Evolutionary conservation across 2,888 invertebrate genomes (phyloP), one percentile per base, ranked within the genome.

Genomic region (Saturnia japonica): DNA sequence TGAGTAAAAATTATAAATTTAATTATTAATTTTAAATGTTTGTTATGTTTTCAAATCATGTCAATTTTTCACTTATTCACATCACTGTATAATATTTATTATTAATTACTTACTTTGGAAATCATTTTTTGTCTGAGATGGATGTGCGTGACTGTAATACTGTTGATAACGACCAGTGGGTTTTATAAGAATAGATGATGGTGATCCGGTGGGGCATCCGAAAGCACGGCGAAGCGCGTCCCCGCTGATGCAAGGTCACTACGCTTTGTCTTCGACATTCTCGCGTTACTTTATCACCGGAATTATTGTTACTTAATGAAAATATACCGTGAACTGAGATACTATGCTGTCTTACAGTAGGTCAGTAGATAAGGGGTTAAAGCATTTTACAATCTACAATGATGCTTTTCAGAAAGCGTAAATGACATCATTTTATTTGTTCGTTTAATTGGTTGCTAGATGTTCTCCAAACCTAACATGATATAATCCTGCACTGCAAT

Each of bases 151-250:
- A 91, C 91, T 94, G 90, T 89, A 89, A 90, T 90, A 87, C 87
- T 85, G 86, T 83, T 86, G 90, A 88, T 89, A 85, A 86, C 77
- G 81, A 82, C 80, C 85, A 77, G 86, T 90, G 87, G 88, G 89
- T 93, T 94, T 93, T 94, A 93, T 94, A 94, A 91, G 90, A 91
- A 88, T 86, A 85, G 80, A 78, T 80, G 83, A 78, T 74, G 85
- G 73, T 80, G 78, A 81, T 82, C 82, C 91, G 91, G 93, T 91
- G 93, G 91, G 91, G 92, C 89, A 88, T 64, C 79, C 82, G 87
- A 85, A 81, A 82, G 86, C 84, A 74, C 74, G 77, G 74, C 68
- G 78, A 70, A 67, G 76, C 77, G 85, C 88, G 88, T 89, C 90
- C 86, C 87, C 85, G 82, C 82, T 71, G 72, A 75, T 67, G 78